phyloP scores from a whole-genome alignment of 2,888 invertebrate genomes.

The Clostera curtula region DNA sequence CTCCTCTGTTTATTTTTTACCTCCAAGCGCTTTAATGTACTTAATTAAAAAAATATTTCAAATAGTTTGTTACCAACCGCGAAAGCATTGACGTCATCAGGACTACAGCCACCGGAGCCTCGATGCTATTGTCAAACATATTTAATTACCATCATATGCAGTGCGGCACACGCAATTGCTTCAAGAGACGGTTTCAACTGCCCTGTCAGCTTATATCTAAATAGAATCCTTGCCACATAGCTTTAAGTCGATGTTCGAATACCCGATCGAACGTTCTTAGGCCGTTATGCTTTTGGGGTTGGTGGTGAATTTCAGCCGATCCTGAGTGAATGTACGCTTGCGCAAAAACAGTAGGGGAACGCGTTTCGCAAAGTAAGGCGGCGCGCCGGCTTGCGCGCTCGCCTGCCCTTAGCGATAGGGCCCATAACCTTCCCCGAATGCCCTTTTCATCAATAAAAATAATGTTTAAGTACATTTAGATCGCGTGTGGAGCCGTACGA shows the following conservation, averaged over 20 bases:
- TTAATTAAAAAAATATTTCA: no score
- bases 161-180: slow-evolving; percentile 66
- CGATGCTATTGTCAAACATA: slow-evolving; percentile 69
- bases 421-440: slow-evolving; percentile 48
- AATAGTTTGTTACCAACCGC: no score
- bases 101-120: slow-evolving; percentile 53
- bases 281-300: slow-evolving; percentile 22
- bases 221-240: slow-evolving; percentile 1
- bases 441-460: slow-evolving; percentile 58
- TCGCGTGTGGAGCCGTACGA: slow-evolving; percentile 35
- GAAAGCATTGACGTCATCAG: slow-evolving; percentile 64
- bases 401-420: slow-evolving; percentile 65
- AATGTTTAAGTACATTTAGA: slow-evolving; percentile 34
- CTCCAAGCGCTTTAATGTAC: no score
- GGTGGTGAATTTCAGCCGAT: slow-evolving; percentile 64
- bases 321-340: slow-evolving; percentile 59
- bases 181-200: slow-evolving; percentile 12
- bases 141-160: slow-evolving; percentile 73
- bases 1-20: no score
- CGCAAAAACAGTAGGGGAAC: slow-evolving; percentile 49
- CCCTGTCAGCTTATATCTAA: slow-evolving; percentile 4
- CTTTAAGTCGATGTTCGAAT: slow-evolving; percentile 17
- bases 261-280: slow-evolving; percentile 17
- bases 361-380: slow-evolving; percentile 62
- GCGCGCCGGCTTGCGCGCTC: slow-evolving; percentile 74